Base-by-base conservation (phyloP, 2,113 vertebrate species). In the Eptesicus fuscus region DNA sequence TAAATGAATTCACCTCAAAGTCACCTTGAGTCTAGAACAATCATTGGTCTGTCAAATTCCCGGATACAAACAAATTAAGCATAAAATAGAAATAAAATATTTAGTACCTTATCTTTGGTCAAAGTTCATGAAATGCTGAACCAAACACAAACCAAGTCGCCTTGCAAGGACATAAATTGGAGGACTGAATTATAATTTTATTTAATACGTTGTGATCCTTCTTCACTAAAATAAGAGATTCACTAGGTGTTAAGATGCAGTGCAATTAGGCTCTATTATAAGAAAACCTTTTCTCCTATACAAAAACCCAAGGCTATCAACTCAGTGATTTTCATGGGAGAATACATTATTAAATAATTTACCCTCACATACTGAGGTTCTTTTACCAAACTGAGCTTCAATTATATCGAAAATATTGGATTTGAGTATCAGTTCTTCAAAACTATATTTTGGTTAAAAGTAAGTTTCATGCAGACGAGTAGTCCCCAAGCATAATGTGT, bases 21-120 rank as follows among this genome's bases (percentile, higher is more conserved):
- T 93, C 95, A 97, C 77, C 92, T 96, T 96, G 84, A 95, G 82
- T 90, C 40, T 82, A 37, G 20, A 95, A 47, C 14, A 95, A 77
- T 69, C 37, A 56, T 22, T 69, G 67, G 22, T 65, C 90, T 84
- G 53, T 85, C 37, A 74, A 74, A 94, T 88, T 70, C 11, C 30
- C 49, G 22, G 35, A 51, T 93, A 82, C 67, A 88, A 95, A 74
- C 42, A 95, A 93, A 71, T 73, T 12, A 93, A 23, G 44, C 10
- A 69, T 88, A 73, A 80, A 80, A 90, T 14, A 73, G 6, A 70
- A 13, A 32, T 37, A 44, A 84, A 77, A 79, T 3, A 49, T 42
- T 61, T 87, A 53, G 5, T 63, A 37, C 32, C 7, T 87, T 61
- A 83, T 73, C 17, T 77, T 40, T 56, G 11, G 47, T 73, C 17